A percentile compares a stretch with the other conserved stretches of the same genome.
Evolutionary conservation across 2,113 vertebrate species (phyloP).

Genomic region (Anthoscopus minutus): DNA sequence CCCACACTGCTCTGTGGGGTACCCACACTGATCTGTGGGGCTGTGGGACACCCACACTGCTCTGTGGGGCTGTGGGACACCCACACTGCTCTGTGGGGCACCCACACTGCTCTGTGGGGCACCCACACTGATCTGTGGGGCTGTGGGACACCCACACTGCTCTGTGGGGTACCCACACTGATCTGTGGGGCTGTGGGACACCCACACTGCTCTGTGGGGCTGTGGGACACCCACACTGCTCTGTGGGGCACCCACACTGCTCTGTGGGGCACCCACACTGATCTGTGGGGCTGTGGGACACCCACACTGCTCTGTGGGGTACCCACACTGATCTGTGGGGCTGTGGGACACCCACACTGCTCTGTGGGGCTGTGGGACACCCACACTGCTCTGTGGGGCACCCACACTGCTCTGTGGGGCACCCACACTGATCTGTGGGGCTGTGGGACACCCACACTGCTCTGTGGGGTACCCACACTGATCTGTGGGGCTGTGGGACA

Average conservation of each 20-base stretch:
- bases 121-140: too few species aligned
- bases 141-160: not conserved
- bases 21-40: fast-evolving
- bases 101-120: too few species aligned
- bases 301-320: not conserved
- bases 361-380: too few species aligned
- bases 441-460: too few species aligned
- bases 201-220: too few species aligned
- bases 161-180: too few species aligned
- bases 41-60: not conserved
- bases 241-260: not conserved
- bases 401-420: too few species aligned
- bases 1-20: not conserved
- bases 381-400: too few species aligned
- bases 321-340: not conserved
- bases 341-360: not conserved
- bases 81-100: not conserved
- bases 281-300: not conserved
- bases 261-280: not conserved
- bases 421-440: too few species aligned
- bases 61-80: not conserved
- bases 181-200: too few species aligned
- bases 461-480: too few species aligned
- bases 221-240: not conserved
- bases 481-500: too few species aligned